Evolutionary conservation across 1,140 invertebrate species (phyloP).

Genomic region (Argopecten irradians): DNA sequence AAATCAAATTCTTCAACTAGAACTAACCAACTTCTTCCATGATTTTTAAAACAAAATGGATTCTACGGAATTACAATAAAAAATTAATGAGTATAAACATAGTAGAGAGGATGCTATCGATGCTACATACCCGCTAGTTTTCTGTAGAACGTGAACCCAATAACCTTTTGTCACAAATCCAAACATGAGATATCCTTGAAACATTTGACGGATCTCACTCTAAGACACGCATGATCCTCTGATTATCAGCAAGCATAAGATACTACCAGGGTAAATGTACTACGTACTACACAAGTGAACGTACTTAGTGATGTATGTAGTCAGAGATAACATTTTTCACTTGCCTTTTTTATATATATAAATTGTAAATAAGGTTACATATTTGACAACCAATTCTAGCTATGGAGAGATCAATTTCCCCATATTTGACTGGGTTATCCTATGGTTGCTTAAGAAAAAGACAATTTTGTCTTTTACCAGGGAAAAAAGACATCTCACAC

Average conservation of each 20-base stretch:
- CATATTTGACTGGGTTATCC: too few species aligned
- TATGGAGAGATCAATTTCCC: too few species aligned
- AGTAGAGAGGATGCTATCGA: background rate
- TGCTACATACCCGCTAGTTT: background rate
- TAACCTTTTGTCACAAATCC: background rate
- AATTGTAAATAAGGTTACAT: too few species aligned
- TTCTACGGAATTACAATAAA: background rate
- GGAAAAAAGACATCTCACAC: too few species aligned
- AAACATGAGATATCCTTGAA: background rate
- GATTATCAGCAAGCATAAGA: background rate
- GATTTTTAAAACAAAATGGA: background rate
- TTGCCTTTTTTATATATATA: too few species aligned
- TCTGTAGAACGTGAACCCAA: background rate
- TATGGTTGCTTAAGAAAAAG: too few species aligned
- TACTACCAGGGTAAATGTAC: background rate
- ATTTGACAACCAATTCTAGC: too few species aligned
- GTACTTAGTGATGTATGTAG: too few species aligned
- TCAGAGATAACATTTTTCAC: too few species aligned
- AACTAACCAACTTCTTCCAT: background rate
- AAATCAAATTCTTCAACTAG: constrained; percentile 4
- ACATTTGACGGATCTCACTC: too few species aligned
- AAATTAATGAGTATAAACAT: background rate
- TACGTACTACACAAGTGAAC: background rate
- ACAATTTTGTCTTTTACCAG: too few species aligned
- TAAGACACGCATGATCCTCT: too few species aligned